Conservation (phyloP, 2,888 invertebrate genomes). For the Pristionchus entomophagus region DNA sequence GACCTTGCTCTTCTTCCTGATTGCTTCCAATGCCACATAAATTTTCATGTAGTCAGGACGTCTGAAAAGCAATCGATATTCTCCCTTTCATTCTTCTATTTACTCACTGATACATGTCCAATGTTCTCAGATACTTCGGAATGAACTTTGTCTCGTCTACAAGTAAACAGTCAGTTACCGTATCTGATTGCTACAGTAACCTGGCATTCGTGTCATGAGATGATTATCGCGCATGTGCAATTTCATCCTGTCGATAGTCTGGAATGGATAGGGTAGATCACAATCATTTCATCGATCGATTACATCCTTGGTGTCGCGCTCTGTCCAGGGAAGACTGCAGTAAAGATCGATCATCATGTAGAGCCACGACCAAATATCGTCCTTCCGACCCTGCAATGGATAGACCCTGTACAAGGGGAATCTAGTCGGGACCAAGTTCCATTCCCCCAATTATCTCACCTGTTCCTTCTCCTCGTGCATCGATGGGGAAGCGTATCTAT, state of each 20-base stretch:
- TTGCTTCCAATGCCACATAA: neutral
- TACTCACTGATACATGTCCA: constrained; percentile 35
- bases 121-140: neutral
- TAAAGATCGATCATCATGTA: constrained; percentile 80
- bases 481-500: constrained; percentile 12
- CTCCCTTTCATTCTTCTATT: too few relatives aligned
- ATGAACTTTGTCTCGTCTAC: constrained; percentile 37
- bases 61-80: neutral
- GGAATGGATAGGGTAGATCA: neutral
- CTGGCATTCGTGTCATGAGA: constrained; percentile 51
- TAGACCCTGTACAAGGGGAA: too few relatives aligned
- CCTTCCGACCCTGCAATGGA: constrained; percentile 23
- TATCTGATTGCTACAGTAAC: constrained; percentile 50
- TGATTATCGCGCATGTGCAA: constrained; percentile 23
- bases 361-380: constrained; percentile 57
- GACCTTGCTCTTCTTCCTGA: neutral
- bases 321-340: constrained; percentile 76
- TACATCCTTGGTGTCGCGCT: neutral
- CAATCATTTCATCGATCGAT: neutral
- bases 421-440: constrained; percentile 24
- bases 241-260: constrained; percentile 30
- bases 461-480: constrained; percentile 47
- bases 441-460: neutral
- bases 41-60: constrained; percentile 32
- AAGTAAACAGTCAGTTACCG: constrained; percentile 47